Percentiles rank a stretch among this genome's conserved stretches.
These are phyloP conservation scores for Pemphredon lugubris DNA, from an alignment of 2,888 invertebrate genomes.

Conservation along the genomic window DNA sequence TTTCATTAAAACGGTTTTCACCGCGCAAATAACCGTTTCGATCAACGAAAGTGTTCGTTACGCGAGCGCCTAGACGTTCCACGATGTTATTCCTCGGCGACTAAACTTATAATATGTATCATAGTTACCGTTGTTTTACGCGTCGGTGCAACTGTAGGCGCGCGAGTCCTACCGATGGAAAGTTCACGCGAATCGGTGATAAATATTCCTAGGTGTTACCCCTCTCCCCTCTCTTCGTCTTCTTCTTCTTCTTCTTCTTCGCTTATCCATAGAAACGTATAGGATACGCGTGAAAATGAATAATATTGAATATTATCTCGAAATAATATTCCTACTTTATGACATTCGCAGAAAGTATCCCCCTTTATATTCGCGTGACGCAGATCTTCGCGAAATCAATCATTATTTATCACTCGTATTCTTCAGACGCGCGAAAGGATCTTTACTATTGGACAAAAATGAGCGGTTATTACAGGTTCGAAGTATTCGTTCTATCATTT, in stretches of 20 bases:
- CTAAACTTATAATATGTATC: neutral
- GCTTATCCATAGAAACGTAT: no score
- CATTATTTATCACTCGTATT: neutral
- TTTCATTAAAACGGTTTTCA: slow-evolving; percentile 51
- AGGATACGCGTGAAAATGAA: neutral
- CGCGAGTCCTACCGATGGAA: neutral
- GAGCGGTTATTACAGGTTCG: no score
- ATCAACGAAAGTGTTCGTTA: slow-evolving; percentile 48
- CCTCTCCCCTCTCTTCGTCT: no score
- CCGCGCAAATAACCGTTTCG: slow-evolving; percentile 39
- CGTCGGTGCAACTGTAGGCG: neutral
- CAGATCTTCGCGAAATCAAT: neutral
- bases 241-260: no score
- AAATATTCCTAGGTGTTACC: neutral
- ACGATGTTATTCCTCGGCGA: no score
- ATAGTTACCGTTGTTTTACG: neutral
- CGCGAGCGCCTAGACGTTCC: neutral
- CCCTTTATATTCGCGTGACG: neutral
- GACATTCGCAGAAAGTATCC: neutral
- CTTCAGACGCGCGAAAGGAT: no score
- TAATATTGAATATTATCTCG: neutral
- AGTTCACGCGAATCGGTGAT: neutral
- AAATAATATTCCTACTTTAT: neutral
- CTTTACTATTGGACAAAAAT: no score
- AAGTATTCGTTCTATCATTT: neutral